These are phyloP conservation scores for Drosophila kurseongensis DNA, from an alignment of 1,140 invertebrate species.

Conservation along the genomic window DNA sequence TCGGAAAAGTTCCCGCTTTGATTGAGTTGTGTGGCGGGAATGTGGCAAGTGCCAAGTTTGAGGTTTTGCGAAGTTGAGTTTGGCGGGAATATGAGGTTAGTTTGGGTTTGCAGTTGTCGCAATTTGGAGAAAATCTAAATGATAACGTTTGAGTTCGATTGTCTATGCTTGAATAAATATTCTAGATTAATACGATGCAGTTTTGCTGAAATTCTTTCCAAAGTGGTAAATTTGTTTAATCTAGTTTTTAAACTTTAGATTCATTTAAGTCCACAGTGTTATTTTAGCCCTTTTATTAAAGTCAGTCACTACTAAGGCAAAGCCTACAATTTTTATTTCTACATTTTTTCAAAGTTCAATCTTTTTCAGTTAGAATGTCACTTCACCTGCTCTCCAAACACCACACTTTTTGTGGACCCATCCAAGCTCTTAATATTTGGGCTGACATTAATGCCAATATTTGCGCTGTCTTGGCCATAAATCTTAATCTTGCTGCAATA, in stretches of 20 bases:
- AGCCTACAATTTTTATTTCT: background rate
- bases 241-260: background rate
- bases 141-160: background rate
- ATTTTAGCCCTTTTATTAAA: background rate
- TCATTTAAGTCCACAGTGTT: background rate
- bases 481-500: constrained; percentile 60
- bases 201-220: background rate
- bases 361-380: background rate
- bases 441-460: constrained; percentile 68
- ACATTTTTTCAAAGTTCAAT: background rate
- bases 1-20: constrained; percentile 40
- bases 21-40: constrained; percentile 53
- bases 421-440: constrained; percentile 48
- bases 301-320: background rate
- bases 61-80: background rate
- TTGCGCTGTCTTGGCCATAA: constrained; percentile 54
- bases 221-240: no score
- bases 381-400: constrained; percentile 18
- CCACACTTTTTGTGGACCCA: background rate
- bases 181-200: background rate
- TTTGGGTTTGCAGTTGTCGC: no score
- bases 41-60: constrained; percentile 12
- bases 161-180: background rate
- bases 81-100: background rate
- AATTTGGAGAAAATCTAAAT: background rate